A percentile compares a stretch with the other conserved stretches of the same genome.
phyloP scores from a whole-genome alignment of 2,888 invertebrate species.

The Protonemura montana region DNA sequence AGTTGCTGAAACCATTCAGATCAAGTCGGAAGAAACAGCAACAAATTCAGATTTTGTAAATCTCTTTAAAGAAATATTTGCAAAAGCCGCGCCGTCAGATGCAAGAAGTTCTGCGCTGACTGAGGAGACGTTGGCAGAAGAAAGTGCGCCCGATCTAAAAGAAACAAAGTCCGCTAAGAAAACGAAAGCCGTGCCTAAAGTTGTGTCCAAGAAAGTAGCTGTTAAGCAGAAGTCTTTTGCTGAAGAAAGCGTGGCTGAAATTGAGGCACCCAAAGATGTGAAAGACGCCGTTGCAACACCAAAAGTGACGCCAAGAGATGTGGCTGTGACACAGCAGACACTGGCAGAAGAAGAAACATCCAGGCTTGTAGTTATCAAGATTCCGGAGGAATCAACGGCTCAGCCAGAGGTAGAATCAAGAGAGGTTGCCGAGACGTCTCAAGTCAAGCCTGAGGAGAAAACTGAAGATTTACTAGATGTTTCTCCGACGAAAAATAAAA shows the following conservation, averaged over 20 bases:
- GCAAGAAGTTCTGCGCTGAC: constrained; percentile 41
- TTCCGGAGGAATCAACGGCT: constrained; percentile 25
- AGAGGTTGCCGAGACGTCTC: constrained; percentile 41
- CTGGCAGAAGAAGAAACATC: constrained; percentile 38
- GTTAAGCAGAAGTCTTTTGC: background rate
- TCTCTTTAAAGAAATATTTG: constrained; percentile 24
- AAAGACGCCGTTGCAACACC: constrained; percentile 34
- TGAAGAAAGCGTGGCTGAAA: background rate
- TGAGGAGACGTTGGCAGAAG: constrained; percentile 27
- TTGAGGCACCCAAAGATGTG: background rate
- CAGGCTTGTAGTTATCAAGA: constrained; percentile 4
- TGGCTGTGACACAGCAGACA: constrained; percentile 42
- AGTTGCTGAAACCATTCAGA: constrained; percentile 43
- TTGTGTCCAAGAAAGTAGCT: constrained; percentile 27
- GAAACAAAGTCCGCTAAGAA: background rate
- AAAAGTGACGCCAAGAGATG: constrained; percentile 41
- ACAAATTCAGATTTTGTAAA: constrained; percentile 31
- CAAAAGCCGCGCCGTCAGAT: background rate
- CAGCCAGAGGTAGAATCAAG: constrained; percentile 28
- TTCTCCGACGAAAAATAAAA: constrained; percentile 2
- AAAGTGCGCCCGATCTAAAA: constrained; percentile 12
- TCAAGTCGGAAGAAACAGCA: constrained; percentile 42
- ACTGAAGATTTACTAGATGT: constrained; percentile 28
- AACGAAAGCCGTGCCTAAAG: background rate
- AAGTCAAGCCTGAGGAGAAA: background rate